phyloP scores from a whole-genome alignment of 2,888 invertebrate genomes.

The Spilosoma lubricipeda region DNA sequence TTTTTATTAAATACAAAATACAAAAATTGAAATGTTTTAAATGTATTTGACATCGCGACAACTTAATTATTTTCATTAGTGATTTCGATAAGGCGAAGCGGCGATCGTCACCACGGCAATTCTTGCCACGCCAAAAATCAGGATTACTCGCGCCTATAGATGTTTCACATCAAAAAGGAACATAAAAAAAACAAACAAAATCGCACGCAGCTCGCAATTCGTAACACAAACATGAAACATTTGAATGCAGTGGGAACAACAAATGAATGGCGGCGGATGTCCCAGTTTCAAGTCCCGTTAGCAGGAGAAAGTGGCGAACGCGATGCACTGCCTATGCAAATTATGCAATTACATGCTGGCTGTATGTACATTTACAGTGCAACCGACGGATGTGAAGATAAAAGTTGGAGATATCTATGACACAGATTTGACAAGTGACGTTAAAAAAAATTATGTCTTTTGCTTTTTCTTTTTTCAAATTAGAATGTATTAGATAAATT shows the following conservation, averaged over 20 bases:
- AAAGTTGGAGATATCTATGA: slow-evolving; percentile 30
- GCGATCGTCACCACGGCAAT: no score
- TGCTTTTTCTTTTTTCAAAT: background rate
- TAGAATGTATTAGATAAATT: background rate
- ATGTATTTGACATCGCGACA: no score
- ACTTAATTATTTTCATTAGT: no score
- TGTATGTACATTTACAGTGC: slow-evolving; percentile 44
- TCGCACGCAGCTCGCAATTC: slow-evolving; percentile 28
- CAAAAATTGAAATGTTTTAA: no score
- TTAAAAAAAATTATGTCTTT: slow-evolving; percentile 20
- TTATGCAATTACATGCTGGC: slow-evolving; percentile 77
- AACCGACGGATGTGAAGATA: slow-evolving; percentile 45
- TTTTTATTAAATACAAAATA: no score
- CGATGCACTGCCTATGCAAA: slow-evolving; percentile 81
- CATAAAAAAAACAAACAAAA: background rate
- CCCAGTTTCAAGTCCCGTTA: slow-evolving; percentile 81
- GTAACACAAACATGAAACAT: slow-evolving; percentile 41
- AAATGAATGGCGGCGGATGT: slow-evolving; percentile 64
- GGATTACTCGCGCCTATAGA: no score
- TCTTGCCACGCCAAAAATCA: no score
- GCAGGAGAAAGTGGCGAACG: slow-evolving; percentile 76
- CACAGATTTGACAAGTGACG: slow-evolving; percentile 26
- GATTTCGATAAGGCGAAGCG: no score
- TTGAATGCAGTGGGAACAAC: slow-evolving; percentile 52
- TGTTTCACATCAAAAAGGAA: no score